Percentiles rank a stretch among this genome's conserved stretches.
These are phyloP conservation scores for Auanema sp. DNA, from an alignment of 2,888 invertebrate genomes.

Conservation along the genomic window DNA sequence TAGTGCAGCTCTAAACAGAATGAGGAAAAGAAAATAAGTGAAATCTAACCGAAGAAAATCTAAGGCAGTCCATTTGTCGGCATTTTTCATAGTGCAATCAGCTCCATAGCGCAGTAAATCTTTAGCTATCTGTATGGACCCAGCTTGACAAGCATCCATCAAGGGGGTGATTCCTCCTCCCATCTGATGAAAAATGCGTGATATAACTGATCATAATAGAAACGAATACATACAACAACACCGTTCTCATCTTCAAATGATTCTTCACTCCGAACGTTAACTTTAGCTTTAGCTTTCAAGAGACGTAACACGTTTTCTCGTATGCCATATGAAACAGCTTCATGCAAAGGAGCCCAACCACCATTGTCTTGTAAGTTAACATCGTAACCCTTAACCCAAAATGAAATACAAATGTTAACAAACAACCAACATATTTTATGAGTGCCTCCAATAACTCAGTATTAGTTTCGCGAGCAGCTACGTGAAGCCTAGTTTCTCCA, in stretches of 20 bases:
- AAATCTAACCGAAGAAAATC: too few species aligned
- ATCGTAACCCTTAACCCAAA: conserved; percentile 33
- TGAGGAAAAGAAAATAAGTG: too few species aligned
- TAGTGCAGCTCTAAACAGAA: too few species aligned
- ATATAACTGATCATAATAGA: background rate
- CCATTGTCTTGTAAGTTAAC: conserved; percentile 44
- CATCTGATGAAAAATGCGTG: conserved; percentile 9
- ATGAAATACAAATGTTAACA: conserved; percentile 2
- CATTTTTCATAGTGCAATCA: too few species aligned
- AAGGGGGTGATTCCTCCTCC: conserved; percentile 38
- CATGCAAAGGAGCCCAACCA: conserved; percentile 51
- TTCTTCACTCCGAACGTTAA: conserved; percentile 22
- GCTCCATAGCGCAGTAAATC: too few species aligned
- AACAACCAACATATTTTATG: conserved; percentile 26
- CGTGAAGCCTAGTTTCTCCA: conserved; percentile 46
- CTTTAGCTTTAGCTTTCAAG: conserved; percentile 33
- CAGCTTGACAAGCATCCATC: conserved; percentile 47
- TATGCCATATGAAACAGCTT: conserved; percentile 36
- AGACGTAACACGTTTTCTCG: conserved; percentile 30
- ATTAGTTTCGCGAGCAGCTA: conserved; percentile 31
- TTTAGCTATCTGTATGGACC: conserved; percentile 24
- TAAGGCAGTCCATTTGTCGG: too few species aligned
- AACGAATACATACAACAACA: background rate
- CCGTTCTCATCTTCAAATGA: background rate
- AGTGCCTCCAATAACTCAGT: conserved; percentile 26